Evolutionary conservation across 2,888 invertebrate genomes (phyloP), one percentile per base, ranked within the genome.

Genomic region (Drosophila tanythrix): DNA sequence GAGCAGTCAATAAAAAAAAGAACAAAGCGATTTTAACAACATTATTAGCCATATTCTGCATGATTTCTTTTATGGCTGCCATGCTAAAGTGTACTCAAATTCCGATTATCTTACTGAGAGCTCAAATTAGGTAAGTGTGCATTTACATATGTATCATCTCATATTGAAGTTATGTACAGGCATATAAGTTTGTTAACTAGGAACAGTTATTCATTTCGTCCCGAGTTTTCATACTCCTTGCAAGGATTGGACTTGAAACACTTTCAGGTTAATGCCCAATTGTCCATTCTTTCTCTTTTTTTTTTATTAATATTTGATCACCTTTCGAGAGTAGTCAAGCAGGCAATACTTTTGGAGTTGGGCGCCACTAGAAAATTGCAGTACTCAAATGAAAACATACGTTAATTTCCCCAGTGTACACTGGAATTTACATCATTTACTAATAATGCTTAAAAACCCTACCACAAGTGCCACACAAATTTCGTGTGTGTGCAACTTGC

Each of bases 1-100:
- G 61, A 62, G 60, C 50, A 65, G 43, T 53, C 38, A 38, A 51
- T 3, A 35, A 13, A 21, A 43, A 40, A n/a, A 21, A 46, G 25
- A 25, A 25, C 46, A 46, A 46, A 46, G 25, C 0, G 15, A 46
- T 46, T 46, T 46, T 15, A 46, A 46, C 46, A 46, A 46, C n/a
- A 36, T 50, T 71, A 56, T 31, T 18, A 38, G 36, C 11, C 53
- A 59, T 46, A 38, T 25, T 56, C n/a, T 3, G 21, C 33, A 31
- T 31, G 31, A 50, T 10, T 27, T 25, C 18, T 18, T 50, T 50
- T 18, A 50, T 3, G 27, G 11, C 4, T 18, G 50, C 27, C 4
- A 18, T 1, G 5, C 27, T 6, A 29, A 27, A 29, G 10, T 10
- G 0, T 18, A 27, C 27, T 18, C 1, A 50, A 18, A 50, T 15